These are phyloP conservation scores for Pseudomyrmex pallidus DNA, from an alignment of 1,140 invertebrate species.

Conservation along the genomic window DNA sequence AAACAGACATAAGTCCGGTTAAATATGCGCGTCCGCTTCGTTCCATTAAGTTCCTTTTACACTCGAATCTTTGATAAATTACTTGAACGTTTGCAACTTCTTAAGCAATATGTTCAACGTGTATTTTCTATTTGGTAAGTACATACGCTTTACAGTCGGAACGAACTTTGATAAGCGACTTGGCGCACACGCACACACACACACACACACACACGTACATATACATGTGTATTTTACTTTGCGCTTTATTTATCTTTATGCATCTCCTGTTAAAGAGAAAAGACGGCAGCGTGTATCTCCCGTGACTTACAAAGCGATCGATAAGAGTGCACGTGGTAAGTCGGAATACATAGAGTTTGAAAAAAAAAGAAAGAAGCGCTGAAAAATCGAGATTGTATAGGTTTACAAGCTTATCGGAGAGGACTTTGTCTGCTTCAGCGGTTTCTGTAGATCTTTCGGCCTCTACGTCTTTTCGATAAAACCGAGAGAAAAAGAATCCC, in stretches of 20 bases:
- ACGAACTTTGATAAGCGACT: constrained; percentile 17
- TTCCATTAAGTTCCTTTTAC: constrained; percentile 1
- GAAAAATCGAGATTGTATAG: constrained; percentile 7
- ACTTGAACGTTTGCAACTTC: background rate
- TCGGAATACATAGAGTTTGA: background rate
- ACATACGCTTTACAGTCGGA: background rate
- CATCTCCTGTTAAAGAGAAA: constrained; percentile 5
- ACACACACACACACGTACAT: background rate
- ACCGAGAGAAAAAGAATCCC: background rate
- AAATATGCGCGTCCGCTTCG: background rate
- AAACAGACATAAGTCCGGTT: background rate
- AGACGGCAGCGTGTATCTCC: background rate
- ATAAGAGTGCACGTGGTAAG: constrained; percentile 15
- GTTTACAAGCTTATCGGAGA: constrained; percentile 10
- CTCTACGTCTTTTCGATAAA: background rate
- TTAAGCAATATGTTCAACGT: background rate
- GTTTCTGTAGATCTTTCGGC: background rate
- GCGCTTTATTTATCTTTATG: background rate
- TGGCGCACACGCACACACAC: background rate
- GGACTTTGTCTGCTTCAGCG: background rate
- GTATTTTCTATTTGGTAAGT: constrained; percentile 2
- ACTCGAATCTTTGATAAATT: constrained; percentile 41
- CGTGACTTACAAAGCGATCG: background rate
- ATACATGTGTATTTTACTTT: background rate
- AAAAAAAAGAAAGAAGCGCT: background rate